A percentile compares a stretch with the other conserved stretches of the same genome.
Conservation (phyloP, 2,797 vertebrate species). For the Prunella strophiata region DNA sequence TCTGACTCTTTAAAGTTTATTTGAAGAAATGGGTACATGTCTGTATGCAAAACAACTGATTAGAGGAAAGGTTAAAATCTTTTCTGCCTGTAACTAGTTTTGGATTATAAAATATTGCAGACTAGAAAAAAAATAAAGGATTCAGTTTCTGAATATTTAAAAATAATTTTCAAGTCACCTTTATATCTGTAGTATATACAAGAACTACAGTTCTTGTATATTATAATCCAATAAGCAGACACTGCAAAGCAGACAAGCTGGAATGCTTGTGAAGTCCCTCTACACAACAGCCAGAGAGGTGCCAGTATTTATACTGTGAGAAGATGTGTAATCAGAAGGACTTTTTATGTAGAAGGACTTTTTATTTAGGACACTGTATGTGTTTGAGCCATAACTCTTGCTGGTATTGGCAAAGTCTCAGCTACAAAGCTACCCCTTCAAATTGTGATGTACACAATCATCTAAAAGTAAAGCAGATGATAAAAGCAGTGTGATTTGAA, state of each 20-base stretch:
- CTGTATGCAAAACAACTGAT: neutral
- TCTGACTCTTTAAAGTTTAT: neutral
- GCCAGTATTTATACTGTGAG: neutral
- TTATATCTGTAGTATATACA: neutral
- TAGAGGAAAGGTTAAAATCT: neutral
- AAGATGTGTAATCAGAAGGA: neutral
- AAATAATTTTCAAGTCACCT: neutral
- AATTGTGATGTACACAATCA: neutral
- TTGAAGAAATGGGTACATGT: neutral
- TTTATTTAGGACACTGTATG: neutral
- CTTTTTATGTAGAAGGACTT: neutral
- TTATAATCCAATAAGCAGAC: neutral
- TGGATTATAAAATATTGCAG: neutral
- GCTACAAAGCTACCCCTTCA: neutral
- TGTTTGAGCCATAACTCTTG: neutral
- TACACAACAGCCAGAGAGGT: neutral
- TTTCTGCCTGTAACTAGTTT: neutral
- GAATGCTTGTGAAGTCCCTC: neutral
- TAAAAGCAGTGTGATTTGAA: neutral
- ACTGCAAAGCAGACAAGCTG: neutral
- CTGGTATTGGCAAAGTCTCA: neutral
- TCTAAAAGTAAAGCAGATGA: neutral
- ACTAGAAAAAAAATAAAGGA: neutral
- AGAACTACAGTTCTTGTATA: neutral
- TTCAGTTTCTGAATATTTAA: neutral